Evolutionary conservation across 2,888 invertebrate species (phyloP), one percentile per base, ranked within the genome.

Genomic region (Metallyticus violacea): DNA sequence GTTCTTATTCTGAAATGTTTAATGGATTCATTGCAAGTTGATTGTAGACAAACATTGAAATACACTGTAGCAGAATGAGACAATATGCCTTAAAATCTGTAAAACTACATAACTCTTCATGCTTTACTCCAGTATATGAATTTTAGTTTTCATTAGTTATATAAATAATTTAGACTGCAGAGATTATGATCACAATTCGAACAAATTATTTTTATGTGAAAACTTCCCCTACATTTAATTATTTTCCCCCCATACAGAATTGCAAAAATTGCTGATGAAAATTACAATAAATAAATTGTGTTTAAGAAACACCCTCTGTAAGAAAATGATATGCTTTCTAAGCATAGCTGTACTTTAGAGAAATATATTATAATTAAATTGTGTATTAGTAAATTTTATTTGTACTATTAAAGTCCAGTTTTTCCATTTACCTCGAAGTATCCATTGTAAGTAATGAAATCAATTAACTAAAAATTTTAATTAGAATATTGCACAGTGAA

Each of bases 361-460:
- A 83, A 83, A 77, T 77, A 77, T 83, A 83, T 83, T 83, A 83
- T 83, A 76, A 81, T 81, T 81, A 81, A 81, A 81, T 62, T 77
- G 77, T 83, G 77, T 28, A 62, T 22, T 62, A 15, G 40, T 22
- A 62, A 62, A 0, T 62, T 62, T 62, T 62, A 15, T 62, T 62
- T 62, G 15, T 3, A 62, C 40, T 62, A 6, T 62, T 62, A 4
- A 62, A 62, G 9, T 62, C 22, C n/a, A n/a, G 15, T 22, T 15
- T 62, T 62, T 62, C 40, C 40, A 62, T 62, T 62, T 62, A 4
- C 15, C 22, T 62, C 40, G 15, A n/a, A 62, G 40, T 4, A 15
- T 3, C 22, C 40, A 5, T 62, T 62, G 15, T n/a, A n/a, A n/a
- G n/a, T n/a, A n/a, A n/a, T n/a, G n/a, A n/a, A n/a, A n/a, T n/a